Evolutionary conservation across 2,888 invertebrate species (phyloP), one percentile per base, ranked within the genome.

Genomic region (Cyclophora punctaria): DNA sequence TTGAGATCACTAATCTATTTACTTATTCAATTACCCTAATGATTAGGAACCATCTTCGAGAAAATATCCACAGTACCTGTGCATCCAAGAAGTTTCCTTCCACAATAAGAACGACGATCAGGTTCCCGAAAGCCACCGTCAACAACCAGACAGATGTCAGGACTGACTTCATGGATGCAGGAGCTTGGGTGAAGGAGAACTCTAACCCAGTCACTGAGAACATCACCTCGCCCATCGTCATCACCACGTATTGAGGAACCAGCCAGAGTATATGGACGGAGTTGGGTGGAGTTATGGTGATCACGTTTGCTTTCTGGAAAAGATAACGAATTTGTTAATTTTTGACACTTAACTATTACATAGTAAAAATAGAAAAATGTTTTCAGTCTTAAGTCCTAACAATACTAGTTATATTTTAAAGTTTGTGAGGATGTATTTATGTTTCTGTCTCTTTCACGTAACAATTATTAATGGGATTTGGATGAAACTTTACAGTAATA

Each of bases 121-220:
- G 83, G 80, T 98, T 98, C 44, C 99, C 99, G 67, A 98, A 91
- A 0, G 98, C 97, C 0, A 96, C 96, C 0, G 98, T 97, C 48
- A 99, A 84, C 7, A 98, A 89, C 96, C 98, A 99, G 7, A 93
- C 92, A 0, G 98, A 97, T 77, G 95, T 95, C 47, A 99, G 80
- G 0, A 99, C 94, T 0, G 98, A 96, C 80, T 98, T 99, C 98
- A 99, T 98, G 57, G 93, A 93, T 3, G 90, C 75, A 0, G 98
- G 98, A 0, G 98, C 96, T 89, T 96, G 97, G 0, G 98, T 96
- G 80, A 97, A 99, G 0, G 98, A 96, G 82, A 99, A 99, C 74
- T 97, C 96, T 34, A 99, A 87, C 0, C 98, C 98, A 0, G 98
- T 98, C 35, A 99, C 94, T 0, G 98, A 96, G 78, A 98, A 97